These are phyloP conservation scores for Agriotes lineatus DNA, from an alignment of 2,888 invertebrate genomes.

Conservation along the genomic window DNA sequence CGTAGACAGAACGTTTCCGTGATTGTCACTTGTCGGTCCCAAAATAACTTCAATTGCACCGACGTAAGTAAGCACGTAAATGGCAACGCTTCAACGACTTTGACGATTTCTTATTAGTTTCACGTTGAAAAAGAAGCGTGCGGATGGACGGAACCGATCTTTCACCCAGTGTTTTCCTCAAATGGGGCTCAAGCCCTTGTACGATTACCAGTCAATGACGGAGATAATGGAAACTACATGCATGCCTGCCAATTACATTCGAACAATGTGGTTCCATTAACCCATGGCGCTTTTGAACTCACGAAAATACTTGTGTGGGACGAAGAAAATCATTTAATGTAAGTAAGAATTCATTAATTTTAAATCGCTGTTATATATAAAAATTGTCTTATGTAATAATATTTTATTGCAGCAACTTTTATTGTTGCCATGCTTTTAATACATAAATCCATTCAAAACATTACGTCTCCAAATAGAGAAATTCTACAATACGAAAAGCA, in stretches of 20 bases:
- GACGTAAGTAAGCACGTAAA: constrained; percentile 70
- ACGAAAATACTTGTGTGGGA: constrained; percentile 84
- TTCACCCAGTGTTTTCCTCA: constrained; percentile 63
- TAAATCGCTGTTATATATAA: too few species aligned
- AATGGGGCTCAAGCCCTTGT: constrained; percentile 67
- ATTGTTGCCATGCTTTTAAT: too few species aligned
- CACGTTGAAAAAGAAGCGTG: constrained; percentile 62
- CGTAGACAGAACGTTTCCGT: constrained; percentile 86
- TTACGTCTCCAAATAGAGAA: too few species aligned
- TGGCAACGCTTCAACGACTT: too few species aligned
- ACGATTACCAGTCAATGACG: constrained; percentile 73
- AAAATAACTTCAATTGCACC: constrained; percentile 77
- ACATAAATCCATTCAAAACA: too few species aligned
- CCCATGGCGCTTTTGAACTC: constrained; percentile 82
- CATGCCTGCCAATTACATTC: constrained; percentile 68
- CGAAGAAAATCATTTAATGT: constrained; percentile 77
- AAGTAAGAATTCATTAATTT: constrained; percentile 68
- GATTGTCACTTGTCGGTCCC: constrained; percentile 82
- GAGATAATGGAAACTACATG: constrained; percentile 72
- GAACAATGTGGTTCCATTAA: constrained; percentile 69
- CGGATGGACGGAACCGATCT: constrained; percentile 65
- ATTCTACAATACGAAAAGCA: too few species aligned
- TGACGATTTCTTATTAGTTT: too few species aligned
- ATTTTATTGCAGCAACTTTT: too few species aligned
- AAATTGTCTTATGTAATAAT: too few species aligned